These are phyloP conservation scores for Micrasema minimum DNA, from an alignment of 1,140 invertebrate genomes.

Conservation along the genomic window DNA sequence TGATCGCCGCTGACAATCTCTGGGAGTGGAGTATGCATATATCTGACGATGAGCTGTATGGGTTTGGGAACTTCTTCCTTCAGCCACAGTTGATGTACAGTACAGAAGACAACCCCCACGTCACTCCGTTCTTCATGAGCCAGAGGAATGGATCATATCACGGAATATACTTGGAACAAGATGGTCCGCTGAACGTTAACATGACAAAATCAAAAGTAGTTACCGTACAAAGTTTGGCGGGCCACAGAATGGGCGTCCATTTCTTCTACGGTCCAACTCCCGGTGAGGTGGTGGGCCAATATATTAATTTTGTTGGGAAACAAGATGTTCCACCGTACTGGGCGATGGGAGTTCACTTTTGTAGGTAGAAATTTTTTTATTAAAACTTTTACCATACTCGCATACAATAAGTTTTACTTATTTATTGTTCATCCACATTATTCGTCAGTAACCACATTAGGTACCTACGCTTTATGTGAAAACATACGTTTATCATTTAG, in stretches of 20 bases:
- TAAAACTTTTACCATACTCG: no score
- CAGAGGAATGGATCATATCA: conserved; percentile 56
- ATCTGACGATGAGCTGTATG: conserved; percentile 54
- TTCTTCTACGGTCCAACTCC: conserved; percentile 56
- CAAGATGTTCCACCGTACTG: conserved; percentile 51
- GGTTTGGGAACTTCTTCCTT: conserved; percentile 55
- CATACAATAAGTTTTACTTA: no score
- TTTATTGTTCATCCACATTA: no score
- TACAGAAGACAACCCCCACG: conserved; percentile 51
- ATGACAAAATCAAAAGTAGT: conserved; percentile 57
- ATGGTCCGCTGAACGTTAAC: conserved; percentile 56
- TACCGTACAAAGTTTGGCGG: conserved; percentile 54
- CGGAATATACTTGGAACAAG: conserved; percentile 55
- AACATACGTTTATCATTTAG: no score
- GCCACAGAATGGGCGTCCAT: conserved; percentile 53
- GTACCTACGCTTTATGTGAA: no score
- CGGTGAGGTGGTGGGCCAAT: conserved; percentile 53
- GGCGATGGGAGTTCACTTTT: conserved; percentile 57
- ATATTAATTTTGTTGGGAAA: conserved; percentile 18
- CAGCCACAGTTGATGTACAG: conserved; percentile 56
- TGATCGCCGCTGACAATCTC: conserved; percentile 60
- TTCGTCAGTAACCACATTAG: no score
- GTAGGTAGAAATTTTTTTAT: no score
- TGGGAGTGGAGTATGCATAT: conserved; percentile 63
- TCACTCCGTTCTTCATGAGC: conserved; percentile 57